Conservation (phyloP, 1,140 invertebrate species). For the Papilio glaucus region DNA sequence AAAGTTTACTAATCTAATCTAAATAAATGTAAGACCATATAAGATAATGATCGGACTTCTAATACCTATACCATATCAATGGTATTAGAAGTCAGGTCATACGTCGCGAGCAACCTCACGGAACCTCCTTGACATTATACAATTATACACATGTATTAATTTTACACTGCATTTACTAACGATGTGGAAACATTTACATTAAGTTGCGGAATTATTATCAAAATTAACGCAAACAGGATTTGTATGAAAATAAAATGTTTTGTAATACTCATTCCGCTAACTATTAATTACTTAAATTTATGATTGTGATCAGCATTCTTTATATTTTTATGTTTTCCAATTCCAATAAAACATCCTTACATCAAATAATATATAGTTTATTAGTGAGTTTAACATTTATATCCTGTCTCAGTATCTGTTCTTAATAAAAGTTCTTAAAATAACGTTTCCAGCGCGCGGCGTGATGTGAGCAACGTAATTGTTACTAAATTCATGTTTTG, state of each 20-base stretch:
- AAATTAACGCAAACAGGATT: constrained; percentile 5
- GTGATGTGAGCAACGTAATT: no score
- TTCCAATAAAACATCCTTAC: background rate
- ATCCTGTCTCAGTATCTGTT: no score
- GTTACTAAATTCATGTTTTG: no score
- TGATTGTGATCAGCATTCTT: background rate
- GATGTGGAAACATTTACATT: constrained; percentile 16
- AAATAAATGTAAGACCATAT: background rate
- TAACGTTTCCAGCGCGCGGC: no score
- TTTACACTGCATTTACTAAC: constrained; percentile 6
- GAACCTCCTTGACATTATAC: constrained; percentile 31
- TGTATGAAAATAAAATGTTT: constrained; percentile 6
- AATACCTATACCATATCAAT: no score
- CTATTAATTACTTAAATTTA: constrained; percentile 3
- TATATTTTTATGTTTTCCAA: no score
- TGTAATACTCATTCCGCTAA: background rate
- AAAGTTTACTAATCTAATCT: background rate
- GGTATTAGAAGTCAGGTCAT: constrained; percentile 19
- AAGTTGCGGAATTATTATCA: constrained; percentile 11
- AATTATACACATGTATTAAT: background rate
- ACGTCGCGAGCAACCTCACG: background rate
- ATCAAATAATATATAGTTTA: background rate
- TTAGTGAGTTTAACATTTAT: no score
- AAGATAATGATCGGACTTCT: background rate
- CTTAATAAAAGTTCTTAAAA: no score